A percentile compares a stretch with the other conserved stretches of the same genome.
Conservation (phyloP, 2,113 vertebrate genomes). For the Strix aluco region DNA sequence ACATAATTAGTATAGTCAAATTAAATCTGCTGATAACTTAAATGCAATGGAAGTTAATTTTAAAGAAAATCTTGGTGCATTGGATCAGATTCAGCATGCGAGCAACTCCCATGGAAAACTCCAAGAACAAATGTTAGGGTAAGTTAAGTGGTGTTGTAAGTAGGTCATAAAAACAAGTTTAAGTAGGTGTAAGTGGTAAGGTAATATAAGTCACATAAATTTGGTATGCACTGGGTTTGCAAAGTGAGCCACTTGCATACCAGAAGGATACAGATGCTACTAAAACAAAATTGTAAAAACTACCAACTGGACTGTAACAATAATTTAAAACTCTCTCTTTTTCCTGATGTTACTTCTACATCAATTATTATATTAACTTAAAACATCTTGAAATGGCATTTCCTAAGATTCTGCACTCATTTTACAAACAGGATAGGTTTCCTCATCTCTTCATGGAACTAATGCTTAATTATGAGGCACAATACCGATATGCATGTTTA, state of each 20-base stretch:
- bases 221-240: not conserved
- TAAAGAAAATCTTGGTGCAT: not conserved
- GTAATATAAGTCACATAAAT: not conserved
- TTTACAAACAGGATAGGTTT: not conserved
- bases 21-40: not conserved
- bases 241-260: not conserved
- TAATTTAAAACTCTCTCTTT: not conserved
- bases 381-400: not conserved
- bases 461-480: not conserved
- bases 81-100: not conserved
- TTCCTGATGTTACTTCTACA: not conserved
- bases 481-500: not conserved
- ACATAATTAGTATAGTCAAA: not conserved
- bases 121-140: not conserved
- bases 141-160: not conserved
- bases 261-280: not conserved
- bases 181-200: conserved; percentile 1
- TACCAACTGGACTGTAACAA: not conserved
- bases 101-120: not conserved
- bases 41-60: not conserved
- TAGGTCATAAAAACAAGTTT: conserved; percentile 18
- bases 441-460: not conserved
- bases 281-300: not conserved
- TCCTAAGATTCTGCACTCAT: not conserved
- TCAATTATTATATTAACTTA: not conserved